These are phyloP conservation scores for Accipiter virgatus DNA, from an alignment of 2,113 vertebrate genomes.

Conservation along the genomic window DNA sequence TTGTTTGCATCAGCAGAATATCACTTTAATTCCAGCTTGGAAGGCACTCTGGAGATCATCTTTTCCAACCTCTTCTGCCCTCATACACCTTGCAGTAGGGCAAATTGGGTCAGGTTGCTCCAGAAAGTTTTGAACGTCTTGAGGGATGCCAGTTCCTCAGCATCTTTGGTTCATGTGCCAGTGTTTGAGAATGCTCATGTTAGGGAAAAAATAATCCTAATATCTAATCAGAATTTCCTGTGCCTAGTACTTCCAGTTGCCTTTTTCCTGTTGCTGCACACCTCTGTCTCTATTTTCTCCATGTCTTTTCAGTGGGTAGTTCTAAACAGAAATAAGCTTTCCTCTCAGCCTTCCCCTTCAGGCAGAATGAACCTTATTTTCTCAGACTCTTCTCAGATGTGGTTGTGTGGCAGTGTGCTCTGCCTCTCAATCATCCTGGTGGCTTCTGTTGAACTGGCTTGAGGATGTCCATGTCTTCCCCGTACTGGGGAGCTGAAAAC, in stretches of 20 bases:
- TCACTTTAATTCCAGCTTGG: background rate
- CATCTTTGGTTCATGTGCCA: background rate
- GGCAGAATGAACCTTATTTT: background rate
- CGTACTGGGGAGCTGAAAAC: background rate
- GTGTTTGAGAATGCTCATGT: background rate
- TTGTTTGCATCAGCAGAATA: background rate
- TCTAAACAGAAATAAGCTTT: background rate
- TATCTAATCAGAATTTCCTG: background rate
- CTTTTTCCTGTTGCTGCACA: background rate
- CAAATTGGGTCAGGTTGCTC: background rate
- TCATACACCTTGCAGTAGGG: background rate
- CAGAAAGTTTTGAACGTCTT: background rate
- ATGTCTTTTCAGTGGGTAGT: background rate
- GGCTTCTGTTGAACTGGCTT: background rate
- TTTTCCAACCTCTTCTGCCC: background rate
- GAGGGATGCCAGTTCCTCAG: background rate
- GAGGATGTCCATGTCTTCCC: background rate
- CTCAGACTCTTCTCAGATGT: background rate
- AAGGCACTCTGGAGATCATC: background rate
- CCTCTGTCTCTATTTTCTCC: background rate
- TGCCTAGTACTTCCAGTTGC: accelerated
- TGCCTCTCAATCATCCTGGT: background rate
- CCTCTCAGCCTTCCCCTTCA: background rate
- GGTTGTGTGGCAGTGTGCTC: background rate
- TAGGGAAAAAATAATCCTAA: background rate